These are phyloP conservation scores for Sula dactylatra DNA, from an alignment of 2,113 vertebrate species.

Conservation along the genomic window DNA sequence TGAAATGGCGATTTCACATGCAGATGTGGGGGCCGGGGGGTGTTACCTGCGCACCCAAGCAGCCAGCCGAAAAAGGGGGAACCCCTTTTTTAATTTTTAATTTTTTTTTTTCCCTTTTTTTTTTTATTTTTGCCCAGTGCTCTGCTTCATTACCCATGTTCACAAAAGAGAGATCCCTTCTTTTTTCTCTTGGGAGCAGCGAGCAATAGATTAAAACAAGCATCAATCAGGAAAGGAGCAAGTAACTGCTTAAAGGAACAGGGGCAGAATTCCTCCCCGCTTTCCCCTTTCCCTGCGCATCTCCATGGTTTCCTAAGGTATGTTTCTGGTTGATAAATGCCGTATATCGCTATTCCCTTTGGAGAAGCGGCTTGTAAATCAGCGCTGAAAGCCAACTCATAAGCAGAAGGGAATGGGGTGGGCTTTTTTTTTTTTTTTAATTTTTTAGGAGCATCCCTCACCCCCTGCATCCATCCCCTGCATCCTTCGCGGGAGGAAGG, in stretches of 20 bases:
- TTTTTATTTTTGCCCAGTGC: neutral
- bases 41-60: constrained; percentile 76
- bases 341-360: constrained; percentile 20
- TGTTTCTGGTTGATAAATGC: constrained; percentile 50
- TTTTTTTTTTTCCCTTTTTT: neutral
- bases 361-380: constrained; percentile 11
- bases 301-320: constrained; percentile 48
- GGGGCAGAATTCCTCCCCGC: constrained; percentile 13
- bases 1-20: constrained; percentile 96
- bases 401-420: neutral
- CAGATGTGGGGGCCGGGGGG: constrained; percentile 74
- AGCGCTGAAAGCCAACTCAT: neutral
- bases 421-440: neutral
- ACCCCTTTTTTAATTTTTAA: neutral
- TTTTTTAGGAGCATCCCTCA: neutral
- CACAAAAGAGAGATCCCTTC: constrained; percentile 70
- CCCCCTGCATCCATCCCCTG: neutral
- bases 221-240: constrained; percentile 76
- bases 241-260: constrained; percentile 48
- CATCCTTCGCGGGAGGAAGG: neutral
- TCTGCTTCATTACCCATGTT: constrained; percentile 71
- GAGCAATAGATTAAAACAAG: constrained; percentile 73
- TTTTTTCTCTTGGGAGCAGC: constrained; percentile 70
- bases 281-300: neutral
- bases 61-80: constrained; percentile 22